Evolutionary conservation across 64 coral and sea anemone genomes (phyloP), one percentile per base, ranked within the genome.

Genomic region (Exaiptasia diaphana): DNA sequence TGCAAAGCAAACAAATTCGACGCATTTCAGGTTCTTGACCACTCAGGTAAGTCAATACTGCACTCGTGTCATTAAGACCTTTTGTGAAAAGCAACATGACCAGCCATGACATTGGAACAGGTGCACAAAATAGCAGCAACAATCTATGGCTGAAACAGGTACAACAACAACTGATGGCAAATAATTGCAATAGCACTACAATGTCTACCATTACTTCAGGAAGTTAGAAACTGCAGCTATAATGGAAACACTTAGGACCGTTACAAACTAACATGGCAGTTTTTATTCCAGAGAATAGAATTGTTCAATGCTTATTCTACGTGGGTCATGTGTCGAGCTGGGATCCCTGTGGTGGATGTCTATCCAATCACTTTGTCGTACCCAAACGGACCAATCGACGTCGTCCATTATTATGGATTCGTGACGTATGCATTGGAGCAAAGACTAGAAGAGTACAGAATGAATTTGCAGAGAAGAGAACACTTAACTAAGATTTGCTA

Each of bases 11-110:
- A 29, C 27, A 4, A 77, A 86, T 9, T 35, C 25, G 5, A 97
- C 87, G 18, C 22, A 68, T 26, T 87, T 64, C 46, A 74, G 87
- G 72, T 97, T 97, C 88, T 83, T 85, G 7, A 90, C 87, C 1
- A 29, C 60, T 15, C 87, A 71, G 87, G 87, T 97, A 26, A 62
- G 76, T 80, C 11, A n/a, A n/a, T n/a, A n/a, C n/a, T n/a, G n/a
- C n/a, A n/a, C n/a, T n/a, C n/a, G n/a, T n/a, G n/a, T n/a, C n/a
- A n/a, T n/a, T n/a, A n/a, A n/a, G n/a, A n/a, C n/a, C n/a, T n/a
- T n/a, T n/a, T n/a, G n/a, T n/a, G n/a, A n/a, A n/a, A n/a, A n/a
- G n/a, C n/a, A n/a, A n/a, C n/a, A n/a, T n/a, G n/a, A n/a, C n/a
- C n/a, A n/a, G n/a, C n/a, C n/a, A n/a, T n/a, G n/a, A n/a, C n/a